phyloP scores from a whole-genome alignment of 2,888 invertebrate species.

The Dryobotodes eremita region DNA sequence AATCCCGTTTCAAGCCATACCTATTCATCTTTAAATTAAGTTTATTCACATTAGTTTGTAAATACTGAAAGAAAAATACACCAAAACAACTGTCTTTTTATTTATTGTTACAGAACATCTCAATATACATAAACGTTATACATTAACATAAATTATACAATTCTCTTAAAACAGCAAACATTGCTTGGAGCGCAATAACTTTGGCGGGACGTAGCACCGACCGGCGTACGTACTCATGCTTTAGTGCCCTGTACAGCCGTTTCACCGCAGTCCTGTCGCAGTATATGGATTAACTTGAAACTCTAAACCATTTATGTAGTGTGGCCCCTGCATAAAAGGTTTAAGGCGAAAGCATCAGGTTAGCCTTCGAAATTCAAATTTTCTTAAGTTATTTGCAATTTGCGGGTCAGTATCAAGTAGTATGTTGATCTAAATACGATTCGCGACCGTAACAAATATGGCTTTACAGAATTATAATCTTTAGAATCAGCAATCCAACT shows the following conservation, averaged over 20 bases:
- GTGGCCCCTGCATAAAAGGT: neutral
- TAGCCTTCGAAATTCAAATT: neutral
- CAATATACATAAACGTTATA: constrained; percentile 64
- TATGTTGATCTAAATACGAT: neutral
- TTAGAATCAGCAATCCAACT: neutral
- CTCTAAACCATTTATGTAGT: neutral
- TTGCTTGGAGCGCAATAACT: constrained; percentile 27
- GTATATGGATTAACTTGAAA: constrained; percentile 3
- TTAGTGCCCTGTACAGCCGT: constrained; percentile 19
- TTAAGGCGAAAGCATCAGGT: neutral
- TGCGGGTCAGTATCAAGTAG: neutral
- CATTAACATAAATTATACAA: constrained; percentile 62
- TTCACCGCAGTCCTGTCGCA: constrained; percentile 46
- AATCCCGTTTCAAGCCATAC: neutral
- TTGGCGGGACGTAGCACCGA: constrained; percentile 23
- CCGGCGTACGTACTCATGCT: neutral
- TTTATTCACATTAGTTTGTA: constrained; percentile 2
- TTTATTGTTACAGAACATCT: constrained; percentile 64
- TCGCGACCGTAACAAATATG: neutral
- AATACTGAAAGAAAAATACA: constrained; percentile 20
- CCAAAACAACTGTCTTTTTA: constrained; percentile 49
- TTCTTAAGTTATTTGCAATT: neutral
- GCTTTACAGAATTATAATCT: neutral
- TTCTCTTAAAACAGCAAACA: constrained; percentile 59
- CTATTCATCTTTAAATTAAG: neutral